Percentiles rank a stretch among this genome's conserved stretches.
These are phyloP conservation scores for Lepidothrix coronata DNA, from an alignment of 2,113 vertebrate species.

Conservation along the genomic window DNA sequence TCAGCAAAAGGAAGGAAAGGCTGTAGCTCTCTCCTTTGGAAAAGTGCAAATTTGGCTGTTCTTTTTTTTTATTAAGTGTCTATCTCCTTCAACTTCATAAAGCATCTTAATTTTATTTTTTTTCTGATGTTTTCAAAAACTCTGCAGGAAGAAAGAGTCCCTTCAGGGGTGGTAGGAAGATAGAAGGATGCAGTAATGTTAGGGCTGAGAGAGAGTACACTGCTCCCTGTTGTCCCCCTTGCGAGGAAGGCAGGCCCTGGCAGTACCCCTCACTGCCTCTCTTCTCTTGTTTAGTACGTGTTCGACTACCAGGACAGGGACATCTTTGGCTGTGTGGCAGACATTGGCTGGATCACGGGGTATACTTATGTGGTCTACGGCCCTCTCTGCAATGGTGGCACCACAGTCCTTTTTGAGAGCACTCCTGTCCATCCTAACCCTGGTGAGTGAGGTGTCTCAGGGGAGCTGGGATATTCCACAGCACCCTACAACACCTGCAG, in stretches of 20 bases:
- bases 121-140: not conserved
- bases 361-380: slow-evolving; percentile 82
- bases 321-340: slow-evolving; percentile 82
- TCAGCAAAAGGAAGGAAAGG: not conserved
- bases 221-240: not conserved
- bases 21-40: not conserved
- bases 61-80: not conserved
- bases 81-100: not conserved
- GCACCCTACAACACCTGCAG: not conserved
- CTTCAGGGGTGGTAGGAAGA: not conserved
- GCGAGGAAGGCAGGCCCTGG: not conserved
- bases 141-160: not conserved
- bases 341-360: slow-evolving; percentile 85
- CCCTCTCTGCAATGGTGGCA: slow-evolving; percentile 82
- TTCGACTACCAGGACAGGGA: slow-evolving; percentile 82
- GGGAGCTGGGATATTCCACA: not conserved
- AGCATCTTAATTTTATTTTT: not conserved
- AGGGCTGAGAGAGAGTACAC: not conserved
- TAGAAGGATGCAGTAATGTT: fast-evolving
- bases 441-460: slow-evolving; percentile 35
- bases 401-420: slow-evolving; percentile 84
- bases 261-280: not conserved
- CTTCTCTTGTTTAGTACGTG: slow-evolving; percentile 70
- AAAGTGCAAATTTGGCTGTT: not conserved
- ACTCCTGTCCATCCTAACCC: slow-evolving; percentile 79